Conservation (phyloP, 2,797 vertebrate species). For the Prunella strophiata region DNA sequence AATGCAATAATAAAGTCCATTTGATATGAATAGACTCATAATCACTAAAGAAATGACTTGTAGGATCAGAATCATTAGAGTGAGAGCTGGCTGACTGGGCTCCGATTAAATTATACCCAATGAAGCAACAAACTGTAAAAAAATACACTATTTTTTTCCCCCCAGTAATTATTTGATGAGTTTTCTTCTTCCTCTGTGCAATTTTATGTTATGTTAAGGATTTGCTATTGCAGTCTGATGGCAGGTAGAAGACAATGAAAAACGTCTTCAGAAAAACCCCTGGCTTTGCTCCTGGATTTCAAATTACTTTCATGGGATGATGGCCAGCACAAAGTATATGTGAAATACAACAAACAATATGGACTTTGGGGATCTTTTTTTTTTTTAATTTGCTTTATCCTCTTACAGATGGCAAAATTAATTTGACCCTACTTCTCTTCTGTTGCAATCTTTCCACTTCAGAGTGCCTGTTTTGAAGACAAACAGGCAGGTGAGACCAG, state of each 20-base stretch:
- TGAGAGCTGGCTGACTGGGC: neutral
- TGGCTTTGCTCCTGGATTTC: neutral
- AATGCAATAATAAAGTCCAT: conserved; percentile 8
- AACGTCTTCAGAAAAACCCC: fast-evolving
- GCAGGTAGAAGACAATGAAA: neutral
- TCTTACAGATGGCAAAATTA: conserved; percentile 16
- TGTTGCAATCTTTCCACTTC: neutral
- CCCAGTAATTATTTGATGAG: neutral
- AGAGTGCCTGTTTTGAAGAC: neutral
- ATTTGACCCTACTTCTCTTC: neutral
- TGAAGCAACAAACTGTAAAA: neutral
- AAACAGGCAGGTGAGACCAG: neutral
- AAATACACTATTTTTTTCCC: neutral
- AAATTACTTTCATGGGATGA: neutral
- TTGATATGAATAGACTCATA: neutral
- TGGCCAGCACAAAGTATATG: neutral
- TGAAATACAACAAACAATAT: neutral
- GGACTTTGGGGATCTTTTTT: neutral
- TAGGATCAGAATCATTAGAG: neutral
- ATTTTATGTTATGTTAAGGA: neutral
- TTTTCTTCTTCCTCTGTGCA: neutral
- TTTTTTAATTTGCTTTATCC: neutral
- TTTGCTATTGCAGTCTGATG: neutral
- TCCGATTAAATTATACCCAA: neutral
- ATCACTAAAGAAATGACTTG: conserved; percentile 11